A percentile compares a stretch with the other conserved stretches of the same genome.
Conservation (phyloP, 30 jellyfish, hydroid and myxozoan genomes). For the Pseudorhiza aurosa region DNA sequence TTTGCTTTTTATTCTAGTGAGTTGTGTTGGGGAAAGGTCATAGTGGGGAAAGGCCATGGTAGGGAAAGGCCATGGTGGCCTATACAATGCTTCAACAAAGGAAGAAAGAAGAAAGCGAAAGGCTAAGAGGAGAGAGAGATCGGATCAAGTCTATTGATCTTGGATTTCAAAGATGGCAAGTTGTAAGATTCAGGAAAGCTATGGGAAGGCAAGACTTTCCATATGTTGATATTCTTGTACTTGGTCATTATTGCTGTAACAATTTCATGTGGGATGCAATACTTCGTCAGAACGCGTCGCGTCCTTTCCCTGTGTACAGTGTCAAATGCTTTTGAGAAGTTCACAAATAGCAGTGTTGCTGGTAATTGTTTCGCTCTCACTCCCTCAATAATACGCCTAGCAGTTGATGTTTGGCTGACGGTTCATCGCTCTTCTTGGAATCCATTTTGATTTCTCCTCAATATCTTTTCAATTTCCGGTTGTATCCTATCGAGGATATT, state of each 20-base stretch:
- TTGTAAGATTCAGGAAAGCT: too few species aligned
- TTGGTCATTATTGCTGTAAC: conserved; percentile 10
- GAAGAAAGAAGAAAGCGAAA: too few species aligned
- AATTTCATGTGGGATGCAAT: conserved; percentile 8
- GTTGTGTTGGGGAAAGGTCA: too few species aligned
- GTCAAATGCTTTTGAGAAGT: conserved; percentile 26
- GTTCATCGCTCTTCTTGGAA: conserved; percentile 12
- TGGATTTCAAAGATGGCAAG: too few species aligned
- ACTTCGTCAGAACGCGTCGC: neutral
- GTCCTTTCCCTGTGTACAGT: neutral
- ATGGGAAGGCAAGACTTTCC: too few species aligned
- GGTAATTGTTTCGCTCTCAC: conserved; percentile 3
- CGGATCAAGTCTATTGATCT: too few species aligned
- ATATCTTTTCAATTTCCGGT: conserved; percentile 2
- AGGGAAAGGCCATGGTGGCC: too few species aligned
- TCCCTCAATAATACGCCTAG: conserved; percentile 7
- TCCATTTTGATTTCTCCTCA: conserved; percentile 35
- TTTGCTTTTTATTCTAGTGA: too few species aligned
- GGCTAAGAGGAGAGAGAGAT: too few species aligned
- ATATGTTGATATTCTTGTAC: neutral
- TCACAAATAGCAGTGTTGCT: conserved; percentile 5
- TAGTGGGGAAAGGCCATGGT: too few species aligned
- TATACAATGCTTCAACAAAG: too few species aligned
- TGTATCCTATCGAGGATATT: neutral
- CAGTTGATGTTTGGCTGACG: neutral